Evolutionary conservation across 1,140 invertebrate genomes (phyloP), one percentile per base, ranked within the genome.

Genomic region (Orius laevigatus): DNA sequence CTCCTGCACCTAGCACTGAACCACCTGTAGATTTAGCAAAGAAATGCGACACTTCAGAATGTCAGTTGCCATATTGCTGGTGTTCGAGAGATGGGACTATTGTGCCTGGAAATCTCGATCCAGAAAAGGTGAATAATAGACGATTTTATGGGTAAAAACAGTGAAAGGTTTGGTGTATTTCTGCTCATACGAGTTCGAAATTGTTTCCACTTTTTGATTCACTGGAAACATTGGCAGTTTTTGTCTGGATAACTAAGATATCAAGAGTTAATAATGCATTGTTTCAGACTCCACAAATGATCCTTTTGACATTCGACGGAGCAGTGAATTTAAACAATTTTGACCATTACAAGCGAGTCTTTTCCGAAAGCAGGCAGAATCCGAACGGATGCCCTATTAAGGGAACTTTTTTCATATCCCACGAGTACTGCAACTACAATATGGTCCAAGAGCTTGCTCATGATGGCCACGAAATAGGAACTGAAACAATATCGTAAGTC

Each of bases 391-490:
- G 91, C 62, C 74, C 79, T 1, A 82, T 95, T 36, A 79, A 76
- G 51, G 90, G 86, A 53, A 96, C 91, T 2, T 93, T 95, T 67
- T 96, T 95, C 66, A 73, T 93, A 51, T 86, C 90, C 5, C 89
- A 95, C 62, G 88, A 93, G 62, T 94, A 90, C 66, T 90, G 86
- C 58, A 89, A 95, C 65, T 95, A 95, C 66, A 84, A 84, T 48
- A 83, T 88, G 74, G 84, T 93, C 5, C 85, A 93, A 63, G 69
- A 83, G 55, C 68, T 94, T 32, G 88, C 88, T 45, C 79, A 84
- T 58, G 76, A 83, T 53, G 88, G 89, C 20, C 84, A 93, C 56
- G 91, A 96, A 71, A 89, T 95, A 54, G 90, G 78, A 11, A 82
- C 85, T 3, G 86, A 91, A 63, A 92, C 84, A 19, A 81, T 88